A percentile compares a stretch with the other conserved stretches of the same genome.
Conservation (phyloP, 2,888 invertebrate genomes). For the Fragum fragum region DNA sequence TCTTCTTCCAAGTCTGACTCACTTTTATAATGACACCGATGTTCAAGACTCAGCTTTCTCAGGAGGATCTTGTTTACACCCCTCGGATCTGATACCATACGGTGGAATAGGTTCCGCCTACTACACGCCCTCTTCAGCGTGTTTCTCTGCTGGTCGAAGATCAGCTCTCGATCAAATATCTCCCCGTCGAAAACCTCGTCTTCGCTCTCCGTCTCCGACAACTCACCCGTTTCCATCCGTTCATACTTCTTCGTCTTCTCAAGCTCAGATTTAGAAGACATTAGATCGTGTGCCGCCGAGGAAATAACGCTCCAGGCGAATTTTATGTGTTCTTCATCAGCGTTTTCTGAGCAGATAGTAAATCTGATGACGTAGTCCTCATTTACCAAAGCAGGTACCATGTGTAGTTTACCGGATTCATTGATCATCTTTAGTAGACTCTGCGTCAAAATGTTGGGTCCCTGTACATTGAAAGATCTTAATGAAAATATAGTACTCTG, state of each 20-base stretch:
- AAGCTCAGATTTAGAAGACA: constrained; percentile 61
- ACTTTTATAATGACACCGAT: constrained; percentile 57
- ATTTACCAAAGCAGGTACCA: constrained; percentile 97
- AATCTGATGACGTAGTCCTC: constrained; percentile 97
- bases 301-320: constrained; percentile 87
- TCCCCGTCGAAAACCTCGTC: constrained; percentile 80
- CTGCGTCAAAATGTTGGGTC: constrained; percentile 93
- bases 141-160: constrained; percentile 79
- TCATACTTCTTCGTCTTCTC: constrained; percentile 62
- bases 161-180: constrained; percentile 75
- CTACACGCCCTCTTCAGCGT: constrained; percentile 76
- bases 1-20: constrained; percentile 62
- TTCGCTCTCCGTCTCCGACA: constrained; percentile 74
- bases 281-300: constrained; percentile 59
- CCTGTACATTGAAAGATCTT: constrained; percentile 88
- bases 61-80: constrained; percentile 85
- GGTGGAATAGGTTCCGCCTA: constrained; percentile 84
- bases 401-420: constrained; percentile 97
- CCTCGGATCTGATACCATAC: constrained; percentile 87
- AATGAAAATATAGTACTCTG: too few species aligned
- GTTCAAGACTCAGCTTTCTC: constrained; percentile 82
- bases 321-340: constrained; percentile 92
- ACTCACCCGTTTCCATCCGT: constrained; percentile 55
- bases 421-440: constrained; percentile 96
- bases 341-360: constrained; percentile 96